phyloP scores from a whole-genome alignment of 2,888 invertebrate species.

The Volucella inflata region DNA sequence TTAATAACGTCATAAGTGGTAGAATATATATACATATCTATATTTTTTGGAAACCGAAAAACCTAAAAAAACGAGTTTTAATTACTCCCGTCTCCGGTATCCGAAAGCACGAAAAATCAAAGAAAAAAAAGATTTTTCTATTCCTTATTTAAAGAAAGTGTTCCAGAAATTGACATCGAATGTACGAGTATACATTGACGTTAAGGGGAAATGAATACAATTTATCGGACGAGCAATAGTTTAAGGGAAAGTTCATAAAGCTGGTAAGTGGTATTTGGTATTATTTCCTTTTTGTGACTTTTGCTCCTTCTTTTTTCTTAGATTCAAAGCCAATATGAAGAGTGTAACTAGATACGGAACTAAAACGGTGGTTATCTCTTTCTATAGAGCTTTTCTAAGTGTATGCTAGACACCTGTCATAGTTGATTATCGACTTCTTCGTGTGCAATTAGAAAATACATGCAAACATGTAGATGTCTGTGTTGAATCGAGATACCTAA shows the following conservation, averaged over 20 bases:
- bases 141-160: conserved; percentile 49
- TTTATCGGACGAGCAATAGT: conserved; percentile 10
- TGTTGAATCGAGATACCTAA: too few species aligned
- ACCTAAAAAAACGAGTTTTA: conserved; percentile 7
- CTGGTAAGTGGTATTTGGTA: background rate
- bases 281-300: background rate
- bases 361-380: too few species aligned
- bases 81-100: conserved; percentile 68
- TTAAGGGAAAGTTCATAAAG: background rate
- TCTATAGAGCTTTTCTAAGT: too few species aligned
- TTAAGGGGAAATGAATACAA: conserved; percentile 45
- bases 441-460: too few species aligned
- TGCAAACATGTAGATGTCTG: too few species aligned
- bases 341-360: too few species aligned
- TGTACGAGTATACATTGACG: conserved; percentile 25
- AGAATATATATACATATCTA: background rate
- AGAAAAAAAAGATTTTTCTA: conserved; percentile 56
- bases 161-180: conserved; percentile 62
- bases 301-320: background rate
- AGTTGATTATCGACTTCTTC: too few species aligned
- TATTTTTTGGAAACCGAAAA: conserved; percentile 7
- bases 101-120: conserved; percentile 72
- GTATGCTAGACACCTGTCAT: too few species aligned
- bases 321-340: background rate
- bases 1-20: conserved; percentile 4